These are phyloP conservation scores for Speoplatyrhinus poulsoni DNA, from an alignment of 2,113 vertebrate genomes.

Conservation along the genomic window DNA sequence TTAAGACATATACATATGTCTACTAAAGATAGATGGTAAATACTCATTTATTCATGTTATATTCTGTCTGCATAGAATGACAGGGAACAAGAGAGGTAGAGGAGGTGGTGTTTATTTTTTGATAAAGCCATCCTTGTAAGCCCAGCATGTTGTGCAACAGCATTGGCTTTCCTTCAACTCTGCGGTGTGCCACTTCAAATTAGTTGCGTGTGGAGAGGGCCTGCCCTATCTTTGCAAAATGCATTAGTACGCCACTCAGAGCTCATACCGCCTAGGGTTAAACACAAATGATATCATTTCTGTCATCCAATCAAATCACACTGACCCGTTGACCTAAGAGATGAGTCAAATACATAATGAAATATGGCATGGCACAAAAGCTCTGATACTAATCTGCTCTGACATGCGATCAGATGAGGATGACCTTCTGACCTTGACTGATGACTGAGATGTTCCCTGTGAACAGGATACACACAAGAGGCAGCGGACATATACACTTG, in stretches of 20 bases:
- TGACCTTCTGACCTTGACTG: slow-evolving; percentile 78
- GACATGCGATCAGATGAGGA: slow-evolving; percentile 81
- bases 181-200: slow-evolving; percentile 70
- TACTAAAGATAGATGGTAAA: too few species aligned
- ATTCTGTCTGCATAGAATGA: slow-evolving; percentile 5
- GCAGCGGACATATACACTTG: slow-evolving; percentile 41
- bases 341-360: slow-evolving; percentile 84
- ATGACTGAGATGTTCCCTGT: slow-evolving; percentile 79
- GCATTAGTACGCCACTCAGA: slow-evolving; percentile 63
- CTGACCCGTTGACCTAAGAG: slow-evolving; percentile 77
- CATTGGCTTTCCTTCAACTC: slow-evolving; percentile 62
- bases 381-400: slow-evolving; percentile 80
- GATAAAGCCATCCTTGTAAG: slow-evolving; percentile 69
- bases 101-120: slow-evolving; percentile 69
- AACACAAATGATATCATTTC: slow-evolving; percentile 82
- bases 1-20: too few species aligned
- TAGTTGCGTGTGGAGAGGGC: slow-evolving; percentile 70
- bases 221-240: slow-evolving; percentile 72
- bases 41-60: slow-evolving; percentile 5
- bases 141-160: slow-evolving; percentile 65
- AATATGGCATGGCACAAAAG: slow-evolving; percentile 83
- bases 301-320: slow-evolving; percentile 83
- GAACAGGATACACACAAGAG: slow-evolving; percentile 64
- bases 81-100: slow-evolving; percentile 1
- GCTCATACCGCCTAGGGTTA: slow-evolving; percentile 71